phyloP scores from a whole-genome alignment of 2,797 vertebrate species.

The Neosilurus hyrtlii region DNA sequence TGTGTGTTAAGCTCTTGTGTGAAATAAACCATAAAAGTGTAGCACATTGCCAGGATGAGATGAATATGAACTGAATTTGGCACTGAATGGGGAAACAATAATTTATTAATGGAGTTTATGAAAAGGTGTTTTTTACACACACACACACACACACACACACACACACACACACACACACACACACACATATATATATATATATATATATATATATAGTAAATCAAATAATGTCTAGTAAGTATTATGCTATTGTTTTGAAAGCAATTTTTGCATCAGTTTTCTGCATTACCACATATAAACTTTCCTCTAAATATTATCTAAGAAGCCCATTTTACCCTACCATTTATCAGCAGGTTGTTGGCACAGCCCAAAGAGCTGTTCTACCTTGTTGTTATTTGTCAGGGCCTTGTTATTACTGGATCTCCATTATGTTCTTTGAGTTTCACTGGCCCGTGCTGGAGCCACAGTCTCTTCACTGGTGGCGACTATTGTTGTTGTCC shows the following conservation, averaged over 20 bases:
- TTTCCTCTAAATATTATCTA: not conserved
- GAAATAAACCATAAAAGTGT: slow-evolving; percentile 38
- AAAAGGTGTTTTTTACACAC: too few species aligned
- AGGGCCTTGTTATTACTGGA: slow-evolving; percentile 32
- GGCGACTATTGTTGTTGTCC: slow-evolving; percentile 53
- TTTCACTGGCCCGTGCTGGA: slow-evolving; percentile 52
- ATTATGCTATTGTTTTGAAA: not conserved
- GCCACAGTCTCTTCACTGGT: slow-evolving; percentile 50
- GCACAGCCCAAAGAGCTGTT: slow-evolving; percentile 28
- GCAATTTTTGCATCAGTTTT: not conserved
- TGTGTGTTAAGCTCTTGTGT: slow-evolving; percentile 51
- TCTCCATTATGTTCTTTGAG: slow-evolving; percentile 43
- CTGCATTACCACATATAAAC: not conserved
- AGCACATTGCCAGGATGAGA: slow-evolving; percentile 30
- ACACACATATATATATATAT: too few species aligned
- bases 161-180: too few species aligned
- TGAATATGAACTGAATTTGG: slow-evolving; percentile 11
- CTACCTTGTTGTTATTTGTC: slow-evolving; percentile 32
- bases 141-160: too few species aligned
- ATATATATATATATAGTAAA: too few species aligned
- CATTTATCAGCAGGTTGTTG: slow-evolving; percentile 18
- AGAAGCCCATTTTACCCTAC: not conserved
- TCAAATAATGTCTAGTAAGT: too few species aligned
- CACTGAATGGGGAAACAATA: slow-evolving; percentile 8
- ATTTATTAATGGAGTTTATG: not conserved